phyloP scores from a whole-genome alignment of 2,113 vertebrate genomes.

The Chaetodon trifascialis region DNA sequence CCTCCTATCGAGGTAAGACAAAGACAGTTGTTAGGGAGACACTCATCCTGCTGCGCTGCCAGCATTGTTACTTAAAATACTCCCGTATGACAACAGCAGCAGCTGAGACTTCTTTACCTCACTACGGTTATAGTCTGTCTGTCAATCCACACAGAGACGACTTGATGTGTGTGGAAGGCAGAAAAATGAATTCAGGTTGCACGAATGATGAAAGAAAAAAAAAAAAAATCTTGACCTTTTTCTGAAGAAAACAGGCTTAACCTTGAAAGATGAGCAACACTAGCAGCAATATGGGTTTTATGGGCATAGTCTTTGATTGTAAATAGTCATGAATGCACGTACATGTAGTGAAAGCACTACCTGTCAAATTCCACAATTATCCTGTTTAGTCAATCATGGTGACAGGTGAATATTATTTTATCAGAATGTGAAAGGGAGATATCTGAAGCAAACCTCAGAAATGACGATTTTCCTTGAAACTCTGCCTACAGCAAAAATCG shows the following conservation, averaged over 20 bases:
- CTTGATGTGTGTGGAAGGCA: slow-evolving; percentile 3
- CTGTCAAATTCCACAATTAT: neutral
- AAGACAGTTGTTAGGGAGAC: slow-evolving; percentile 66
- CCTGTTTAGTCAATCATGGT: neutral
- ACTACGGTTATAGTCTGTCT: slow-evolving; percentile 21
- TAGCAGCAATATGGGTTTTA: neutral
- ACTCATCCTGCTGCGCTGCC: slow-evolving; percentile 48
- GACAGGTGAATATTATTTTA: neutral
- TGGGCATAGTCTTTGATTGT: neutral
- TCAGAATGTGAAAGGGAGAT: slow-evolving; percentile 8
- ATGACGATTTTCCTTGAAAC: slow-evolving; percentile 19
- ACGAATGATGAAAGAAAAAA: neutral
- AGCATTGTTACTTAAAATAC: slow-evolving; percentile 51
- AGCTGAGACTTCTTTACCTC: slow-evolving; percentile 36
- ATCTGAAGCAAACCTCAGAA: slow-evolving; percentile 16
- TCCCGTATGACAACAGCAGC: slow-evolving; percentile 51
- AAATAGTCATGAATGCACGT: slow-evolving; percentile 2
- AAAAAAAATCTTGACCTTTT: neutral
- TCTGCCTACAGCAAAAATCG: slow-evolving; percentile 26
- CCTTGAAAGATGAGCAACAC: neutral
- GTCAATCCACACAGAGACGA: slow-evolving; percentile 39
- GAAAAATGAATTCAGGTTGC: neutral
- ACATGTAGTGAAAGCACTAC: slow-evolving; percentile 3
- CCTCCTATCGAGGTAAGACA: slow-evolving; percentile 56
- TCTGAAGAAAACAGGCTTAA: slow-evolving; percentile 21